phyloP scores from a whole-genome alignment of 2,888 invertebrate species.

The Thysanoteuthis rhombus region DNA sequence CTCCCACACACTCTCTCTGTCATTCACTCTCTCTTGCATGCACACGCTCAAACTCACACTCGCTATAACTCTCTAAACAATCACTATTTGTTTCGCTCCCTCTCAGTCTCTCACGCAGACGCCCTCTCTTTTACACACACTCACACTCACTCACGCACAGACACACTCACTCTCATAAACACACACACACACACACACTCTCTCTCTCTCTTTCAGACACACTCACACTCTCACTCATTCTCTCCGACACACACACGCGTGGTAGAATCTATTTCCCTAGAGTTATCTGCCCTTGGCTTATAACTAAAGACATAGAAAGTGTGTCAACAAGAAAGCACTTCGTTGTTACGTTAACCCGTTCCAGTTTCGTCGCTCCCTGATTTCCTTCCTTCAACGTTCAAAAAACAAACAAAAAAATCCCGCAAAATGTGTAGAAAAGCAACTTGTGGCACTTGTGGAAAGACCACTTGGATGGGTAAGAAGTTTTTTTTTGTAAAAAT shows the following conservation, averaged over 20 bases:
- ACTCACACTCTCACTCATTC: background rate
- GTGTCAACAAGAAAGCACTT: background rate
- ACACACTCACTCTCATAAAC: background rate
- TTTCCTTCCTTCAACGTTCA: background rate
- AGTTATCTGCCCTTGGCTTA: background rate
- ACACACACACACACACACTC: background rate
- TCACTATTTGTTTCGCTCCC: background rate
- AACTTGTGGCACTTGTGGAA: slow-evolving; percentile 12
- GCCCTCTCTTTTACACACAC: background rate
- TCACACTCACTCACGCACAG: no score
- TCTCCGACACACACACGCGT: background rate
- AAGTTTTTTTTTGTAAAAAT: background rate
- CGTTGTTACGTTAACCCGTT: no score
- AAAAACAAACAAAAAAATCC: background rate
- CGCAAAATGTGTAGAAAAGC: background rate
- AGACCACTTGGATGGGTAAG: slow-evolving; percentile 20
- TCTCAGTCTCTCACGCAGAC: background rate
- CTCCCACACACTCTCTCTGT: background rate
- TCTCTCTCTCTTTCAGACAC: background rate
- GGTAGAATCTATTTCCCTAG: background rate
- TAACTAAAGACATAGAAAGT: background rate
- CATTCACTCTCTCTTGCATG: background rate
- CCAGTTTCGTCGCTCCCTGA: fast-evolving
- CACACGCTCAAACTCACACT: background rate
- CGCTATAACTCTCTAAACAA: background rate